Evolutionary conservation across 2,888 invertebrate genomes (phyloP).

Genomic region (Lasioglossum pauxillum): DNA sequence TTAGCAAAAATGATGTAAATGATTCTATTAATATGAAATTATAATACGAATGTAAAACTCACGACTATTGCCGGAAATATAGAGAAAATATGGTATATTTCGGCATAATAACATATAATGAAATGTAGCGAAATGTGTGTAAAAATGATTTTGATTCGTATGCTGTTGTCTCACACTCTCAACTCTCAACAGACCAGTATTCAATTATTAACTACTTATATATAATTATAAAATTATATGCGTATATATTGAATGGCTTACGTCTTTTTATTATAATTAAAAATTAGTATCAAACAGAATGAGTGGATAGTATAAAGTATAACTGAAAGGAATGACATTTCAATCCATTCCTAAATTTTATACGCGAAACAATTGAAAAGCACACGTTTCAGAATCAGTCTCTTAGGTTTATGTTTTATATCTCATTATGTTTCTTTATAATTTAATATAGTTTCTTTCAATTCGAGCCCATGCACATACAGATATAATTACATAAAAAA

Average conservation of each 20-base stretch:
- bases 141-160: constrained; percentile 33
- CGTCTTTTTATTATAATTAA: constrained; percentile 35
- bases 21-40: constrained; percentile 7
- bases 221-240: constrained; percentile 1
- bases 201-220: constrained; percentile 41
- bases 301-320: constrained; percentile 38
- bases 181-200: constrained; percentile 48
- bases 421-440: constrained; percentile 27
- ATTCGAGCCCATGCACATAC: constrained; percentile 27
- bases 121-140: constrained; percentile 18
- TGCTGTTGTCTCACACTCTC: constrained; percentile 30
- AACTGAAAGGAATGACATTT: constrained; percentile 29
- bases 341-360: constrained; percentile 39
- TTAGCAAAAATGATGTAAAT: constrained; percentile 22
- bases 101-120: not conserved
- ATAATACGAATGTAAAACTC: constrained; percentile 10
- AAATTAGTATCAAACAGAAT: constrained; percentile 14
- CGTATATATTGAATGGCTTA: constrained; percentile 24
- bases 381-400: constrained; percentile 9
- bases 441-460: constrained; percentile 30
- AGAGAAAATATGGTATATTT: constrained; percentile 31
- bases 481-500: constrained; percentile 28
- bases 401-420: constrained; percentile 27
- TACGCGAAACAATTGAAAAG: constrained; percentile 20
- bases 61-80: constrained; percentile 29